Base-by-base conservation (phyloP, 2,797 vertebrate species). In the Trachurus trachurus region DNA sequence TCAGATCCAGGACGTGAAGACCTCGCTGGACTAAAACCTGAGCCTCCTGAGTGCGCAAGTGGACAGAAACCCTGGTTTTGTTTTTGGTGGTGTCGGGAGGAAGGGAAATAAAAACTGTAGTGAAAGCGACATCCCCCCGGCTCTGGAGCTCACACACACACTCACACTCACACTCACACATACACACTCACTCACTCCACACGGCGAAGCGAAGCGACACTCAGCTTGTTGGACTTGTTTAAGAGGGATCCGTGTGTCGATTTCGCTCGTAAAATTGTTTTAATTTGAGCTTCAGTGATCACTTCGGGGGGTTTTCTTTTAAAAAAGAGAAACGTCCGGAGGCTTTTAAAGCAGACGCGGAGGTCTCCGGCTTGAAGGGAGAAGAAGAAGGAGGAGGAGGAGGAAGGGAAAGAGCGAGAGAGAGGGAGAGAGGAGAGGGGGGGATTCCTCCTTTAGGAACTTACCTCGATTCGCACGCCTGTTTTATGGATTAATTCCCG, bases 381-480 rank as follows among this genome's bases (percentile, higher is more conserved):
- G 31, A 34, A 34, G 31, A 34, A 34, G 31, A 6, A 34, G 31
- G 31, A 34, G 31, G 31, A 34, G 31, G 31, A 34, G 31, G 31
- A 34, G 31, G 31, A 34, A 34, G 31, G 31, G 31, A 34, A 34
- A 34, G 31, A 34, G 31, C 31, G 31, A 34, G 31, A 34, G 31
- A 34, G 31, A 34, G 31, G 6, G 31, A 26, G 26, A 26, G 66
- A 59, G 12, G 11, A 17, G 29, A 19, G 9, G 40, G 53, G 73
- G 77, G 79, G 71, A 44, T 80, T 89, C 87, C 90, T 92, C 86
- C 86, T 89, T 60, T 60, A 87, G 84, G 83, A 94, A 93, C 92
- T 94, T 94, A 94, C 93, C 93, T 92, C 89, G 90, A 88, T 88
- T 80, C 79, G 70, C 76, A 67, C 81, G 89, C 81, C 74, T 83